A percentile compares a stretch with the other conserved stretches of the same genome.
Conservation (phyloP, 1,140 invertebrate genomes). For the Potamilus streckersoni region DNA sequence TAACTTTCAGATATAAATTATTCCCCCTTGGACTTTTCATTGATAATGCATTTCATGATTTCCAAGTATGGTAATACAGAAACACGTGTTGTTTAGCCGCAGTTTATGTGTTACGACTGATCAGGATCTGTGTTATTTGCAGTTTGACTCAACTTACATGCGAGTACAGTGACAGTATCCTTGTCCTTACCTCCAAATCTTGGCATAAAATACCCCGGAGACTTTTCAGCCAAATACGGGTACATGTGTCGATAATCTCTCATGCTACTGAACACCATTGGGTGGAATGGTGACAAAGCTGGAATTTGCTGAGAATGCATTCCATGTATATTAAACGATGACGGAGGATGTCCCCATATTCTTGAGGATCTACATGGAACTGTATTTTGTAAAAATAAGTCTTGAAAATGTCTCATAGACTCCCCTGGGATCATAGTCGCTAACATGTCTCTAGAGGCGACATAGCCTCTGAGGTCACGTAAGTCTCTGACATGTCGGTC, state of each 20-base stretch:
- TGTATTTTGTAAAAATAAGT: conserved; percentile 17
- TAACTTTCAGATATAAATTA: too few relatives aligned
- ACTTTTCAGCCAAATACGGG: conserved; percentile 25
- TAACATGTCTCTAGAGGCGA: conserved; percentile 15
- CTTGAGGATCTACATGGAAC: conserved; percentile 14
- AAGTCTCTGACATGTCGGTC: neutral
- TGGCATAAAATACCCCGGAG: conserved; percentile 26
- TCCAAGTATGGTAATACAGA: too few relatives aligned
- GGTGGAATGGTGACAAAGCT: conserved; percentile 16
- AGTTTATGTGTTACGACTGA: too few relatives aligned
- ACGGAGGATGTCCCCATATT: conserved; percentile 19
- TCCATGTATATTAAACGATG: conserved; percentile 7
- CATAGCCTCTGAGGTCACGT: conserved; percentile 2
- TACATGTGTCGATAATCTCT: conserved; percentile 28
- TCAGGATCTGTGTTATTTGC: too few relatives aligned
- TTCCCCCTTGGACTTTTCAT: too few relatives aligned
- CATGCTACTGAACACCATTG: conserved; percentile 20
- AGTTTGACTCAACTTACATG: too few relatives aligned
- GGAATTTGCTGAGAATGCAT: conserved; percentile 17
- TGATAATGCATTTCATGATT: too few relatives aligned
- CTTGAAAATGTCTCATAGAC: conserved; percentile 26
- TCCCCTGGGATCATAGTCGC: conserved; percentile 12
- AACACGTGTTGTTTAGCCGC: too few relatives aligned
- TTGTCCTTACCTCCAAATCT: conserved; percentile 25
- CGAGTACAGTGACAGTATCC: too few relatives aligned